Conservation (phyloP, 2,797 vertebrate genomes). For the Aeoliscus strigatus region DNA sequence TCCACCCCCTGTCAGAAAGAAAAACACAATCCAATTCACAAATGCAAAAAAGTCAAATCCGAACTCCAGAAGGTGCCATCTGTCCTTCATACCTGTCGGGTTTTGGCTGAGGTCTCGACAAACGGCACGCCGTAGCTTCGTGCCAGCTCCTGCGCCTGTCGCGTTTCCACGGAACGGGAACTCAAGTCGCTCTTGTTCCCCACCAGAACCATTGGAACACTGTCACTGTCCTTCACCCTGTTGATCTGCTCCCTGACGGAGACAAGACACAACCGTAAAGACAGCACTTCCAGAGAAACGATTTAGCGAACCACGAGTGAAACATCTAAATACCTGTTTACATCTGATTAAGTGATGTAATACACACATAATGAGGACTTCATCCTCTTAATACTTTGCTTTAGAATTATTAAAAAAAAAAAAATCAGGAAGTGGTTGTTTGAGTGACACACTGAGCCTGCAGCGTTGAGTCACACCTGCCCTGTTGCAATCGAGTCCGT, state of each 20-base stretch:
- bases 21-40: not conserved
- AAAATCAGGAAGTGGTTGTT: too few relatives aligned
- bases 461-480: not conserved
- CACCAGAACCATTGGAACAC: conserved; percentile 79
- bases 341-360: too few relatives aligned
- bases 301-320: too few relatives aligned
- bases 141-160: conserved; percentile 75
- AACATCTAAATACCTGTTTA: too few relatives aligned
- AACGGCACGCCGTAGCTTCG: conserved; percentile 76
- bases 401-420: too few relatives aligned
- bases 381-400: too few relatives aligned
- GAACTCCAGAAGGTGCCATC: not conserved
- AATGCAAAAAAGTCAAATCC: not conserved
- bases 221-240: conserved; percentile 81
- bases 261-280: not conserved
- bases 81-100: conserved; percentile 70
- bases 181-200: conserved; percentile 79
- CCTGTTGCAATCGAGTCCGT: too few relatives aligned
- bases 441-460: not conserved
- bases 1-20: conserved; percentile 76
- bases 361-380: too few relatives aligned
- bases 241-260: conserved; percentile 77
- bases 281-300: too few relatives aligned
- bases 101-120: conserved; percentile 80
- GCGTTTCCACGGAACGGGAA: conserved; percentile 67